Conservation (phyloP, 2,113 vertebrate genomes). For the Sylvia atricapilla region DNA sequence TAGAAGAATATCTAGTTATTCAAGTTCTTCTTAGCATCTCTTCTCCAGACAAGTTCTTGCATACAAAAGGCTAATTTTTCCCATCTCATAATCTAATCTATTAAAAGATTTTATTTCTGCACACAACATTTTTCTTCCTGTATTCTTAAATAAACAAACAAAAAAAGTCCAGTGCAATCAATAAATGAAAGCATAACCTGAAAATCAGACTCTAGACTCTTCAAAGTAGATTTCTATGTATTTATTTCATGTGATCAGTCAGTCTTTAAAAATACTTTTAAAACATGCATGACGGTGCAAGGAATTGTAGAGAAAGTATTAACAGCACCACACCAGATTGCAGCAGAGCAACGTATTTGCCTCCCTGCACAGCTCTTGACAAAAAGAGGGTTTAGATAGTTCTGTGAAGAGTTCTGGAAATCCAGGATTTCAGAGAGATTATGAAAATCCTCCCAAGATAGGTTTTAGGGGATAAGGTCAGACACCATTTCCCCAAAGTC, state of each 20-base stretch:
- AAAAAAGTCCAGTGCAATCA: neutral
- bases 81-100: neutral
- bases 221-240: neutral
- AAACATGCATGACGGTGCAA: neutral
- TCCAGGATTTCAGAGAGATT: slow-evolving; percentile 49
- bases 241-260: neutral
- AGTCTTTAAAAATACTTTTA: neutral
- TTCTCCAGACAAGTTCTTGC: neutral
- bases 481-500: neutral
- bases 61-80: neutral
- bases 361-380: neutral
- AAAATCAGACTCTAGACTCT: neutral
- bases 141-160: neutral
- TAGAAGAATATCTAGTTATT: neutral
- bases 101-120: neutral
- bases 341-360: neutral
- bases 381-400: neutral
- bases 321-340: neutral
- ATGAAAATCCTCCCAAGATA: slow-evolving; percentile 29
- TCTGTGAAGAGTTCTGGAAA: slow-evolving; percentile 28
- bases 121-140: neutral
- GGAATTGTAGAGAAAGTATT: neutral
- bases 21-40: neutral
- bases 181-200: neutral
- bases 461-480: slow-evolving; percentile 34